A percentile compares a stretch with the other conserved stretches of the same genome.
These are phyloP conservation scores for Cynopterus sphinx DNA, from an alignment of 2,797 vertebrate species.

Conservation along the genomic window DNA sequence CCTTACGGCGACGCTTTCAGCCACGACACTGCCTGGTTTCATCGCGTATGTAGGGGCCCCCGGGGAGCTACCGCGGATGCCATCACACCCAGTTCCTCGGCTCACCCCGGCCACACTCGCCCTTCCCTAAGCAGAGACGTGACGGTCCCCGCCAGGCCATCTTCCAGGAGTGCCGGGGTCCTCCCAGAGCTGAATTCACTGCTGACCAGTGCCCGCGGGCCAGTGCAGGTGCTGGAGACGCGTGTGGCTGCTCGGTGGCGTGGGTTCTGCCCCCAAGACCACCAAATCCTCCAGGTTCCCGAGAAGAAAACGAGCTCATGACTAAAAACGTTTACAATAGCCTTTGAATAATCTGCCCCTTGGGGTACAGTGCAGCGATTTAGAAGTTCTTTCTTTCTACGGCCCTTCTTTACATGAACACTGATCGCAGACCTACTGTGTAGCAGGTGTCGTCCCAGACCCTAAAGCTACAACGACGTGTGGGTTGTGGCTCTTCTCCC, in stretches of 20 bases:
- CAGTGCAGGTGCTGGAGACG: accelerated
- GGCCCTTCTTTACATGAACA: neutral
- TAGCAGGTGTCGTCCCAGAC: too few species aligned
- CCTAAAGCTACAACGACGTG: accelerated
- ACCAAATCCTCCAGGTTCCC: neutral
- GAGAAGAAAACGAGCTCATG: neutral
- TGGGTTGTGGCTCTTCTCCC: neutral
- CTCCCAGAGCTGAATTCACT: accelerated
- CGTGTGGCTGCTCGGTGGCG: accelerated
- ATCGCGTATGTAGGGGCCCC: neutral
- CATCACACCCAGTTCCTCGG: neutral
- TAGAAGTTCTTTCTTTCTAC: neutral
- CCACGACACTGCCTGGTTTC: too few species aligned
- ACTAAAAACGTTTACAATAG: too few species aligned
- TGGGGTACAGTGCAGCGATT: accelerated
- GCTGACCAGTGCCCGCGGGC: accelerated
- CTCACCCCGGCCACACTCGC: neutral
- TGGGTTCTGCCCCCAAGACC: neutral
- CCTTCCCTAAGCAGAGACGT: neutral
- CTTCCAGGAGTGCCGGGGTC: neutral
- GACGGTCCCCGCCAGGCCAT: neutral
- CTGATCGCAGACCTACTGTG: neutral
- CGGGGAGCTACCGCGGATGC: neutral
- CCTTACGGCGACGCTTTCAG: accelerated
- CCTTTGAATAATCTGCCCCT: neutral